Conservation (phyloP, 2,797 vertebrate genomes). For the Paratrypauchen microcephalus region DNA sequence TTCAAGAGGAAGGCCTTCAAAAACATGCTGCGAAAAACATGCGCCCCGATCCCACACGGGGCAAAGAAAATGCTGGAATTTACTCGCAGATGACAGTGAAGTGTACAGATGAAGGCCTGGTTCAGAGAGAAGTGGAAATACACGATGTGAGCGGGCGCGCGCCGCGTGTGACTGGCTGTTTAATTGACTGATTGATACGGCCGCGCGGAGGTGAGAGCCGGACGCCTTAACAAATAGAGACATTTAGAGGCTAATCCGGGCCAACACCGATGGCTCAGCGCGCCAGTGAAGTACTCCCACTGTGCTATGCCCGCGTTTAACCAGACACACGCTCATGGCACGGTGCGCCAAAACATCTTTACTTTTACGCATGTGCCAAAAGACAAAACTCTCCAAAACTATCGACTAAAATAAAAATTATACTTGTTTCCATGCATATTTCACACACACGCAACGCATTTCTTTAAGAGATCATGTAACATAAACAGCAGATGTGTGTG, state of each 20-base stretch:
- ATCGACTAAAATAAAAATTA: neutral
- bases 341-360: conserved; percentile 8
- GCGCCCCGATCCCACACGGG: neutral
- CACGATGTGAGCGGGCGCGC: conserved; percentile 19
- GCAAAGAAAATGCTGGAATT: too few species aligned
- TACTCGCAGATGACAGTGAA: conserved; percentile 1
- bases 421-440: neutral
- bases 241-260: conserved; percentile 78
- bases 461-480: neutral
- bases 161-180: conserved; percentile 72
- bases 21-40: neutral
- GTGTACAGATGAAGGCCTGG: neutral
- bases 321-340: conserved; percentile 3
- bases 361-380: conserved; percentile 11
- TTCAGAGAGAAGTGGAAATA: conserved; percentile 1
- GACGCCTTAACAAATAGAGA: conserved; percentile 79
- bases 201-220: conserved; percentile 75
- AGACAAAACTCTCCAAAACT: neutral
- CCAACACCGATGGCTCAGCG: conserved; percentile 63
- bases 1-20: conserved; percentile 1
- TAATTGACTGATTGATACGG: conserved; percentile 84
- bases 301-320: conserved; percentile 17
- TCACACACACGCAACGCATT: neutral
- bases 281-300: conserved; percentile 32
- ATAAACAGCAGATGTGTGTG: neutral